phyloP scores from a whole-genome alignment of 2,113 vertebrate genomes.

The Martes martes region DNA sequence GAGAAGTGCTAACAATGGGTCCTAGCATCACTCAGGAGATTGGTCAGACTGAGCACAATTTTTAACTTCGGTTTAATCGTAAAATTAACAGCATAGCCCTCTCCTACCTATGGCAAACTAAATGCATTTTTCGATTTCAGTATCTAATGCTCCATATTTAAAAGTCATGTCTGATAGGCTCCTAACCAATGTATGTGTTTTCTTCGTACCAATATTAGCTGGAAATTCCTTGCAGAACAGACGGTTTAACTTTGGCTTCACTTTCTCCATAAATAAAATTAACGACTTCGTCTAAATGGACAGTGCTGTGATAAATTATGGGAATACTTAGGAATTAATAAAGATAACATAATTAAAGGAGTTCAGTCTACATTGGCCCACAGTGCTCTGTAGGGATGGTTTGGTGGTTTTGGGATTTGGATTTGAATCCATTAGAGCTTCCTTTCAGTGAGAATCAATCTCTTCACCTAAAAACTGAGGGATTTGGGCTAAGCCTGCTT shows the following conservation, averaged over 20 bases:
- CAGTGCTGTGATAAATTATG: neutral
- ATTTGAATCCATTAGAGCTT: neutral
- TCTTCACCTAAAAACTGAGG: neutral
- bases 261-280: neutral
- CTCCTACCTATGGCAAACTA: neutral
- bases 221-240: neutral
- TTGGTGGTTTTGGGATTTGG: neutral
- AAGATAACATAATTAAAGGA: neutral
- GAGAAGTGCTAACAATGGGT: neutral
- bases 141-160: neutral
- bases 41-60: neutral
- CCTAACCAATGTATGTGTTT: neutral
- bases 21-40: neutral
- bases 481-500: neutral
- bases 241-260: neutral
- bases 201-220: neutral
- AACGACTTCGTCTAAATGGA: neutral
- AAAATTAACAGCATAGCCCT: neutral
- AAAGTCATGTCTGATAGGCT: neutral
- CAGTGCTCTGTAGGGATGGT: neutral
- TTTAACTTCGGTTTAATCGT: neutral
- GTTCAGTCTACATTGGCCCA: neutral
- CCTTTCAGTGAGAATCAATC: neutral
- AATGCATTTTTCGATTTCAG: neutral
- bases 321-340: neutral